phyloP scores from a whole-genome alignment of 1,140 invertebrate genomes.

The Thalassaphorura encarpata region DNA sequence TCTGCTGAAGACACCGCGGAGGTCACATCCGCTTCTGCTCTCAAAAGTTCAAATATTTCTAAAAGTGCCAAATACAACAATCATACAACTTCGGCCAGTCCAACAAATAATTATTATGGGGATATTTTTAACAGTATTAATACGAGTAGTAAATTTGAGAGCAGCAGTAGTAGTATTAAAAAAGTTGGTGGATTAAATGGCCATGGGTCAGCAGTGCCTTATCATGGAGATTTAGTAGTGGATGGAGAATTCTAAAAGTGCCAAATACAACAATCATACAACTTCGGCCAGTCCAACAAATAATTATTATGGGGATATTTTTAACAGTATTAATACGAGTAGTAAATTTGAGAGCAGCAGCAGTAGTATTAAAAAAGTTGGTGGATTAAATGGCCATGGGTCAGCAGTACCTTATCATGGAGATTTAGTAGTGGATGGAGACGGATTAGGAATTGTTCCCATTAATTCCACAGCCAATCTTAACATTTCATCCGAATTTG shows the following conservation, averaged over 20 bases:
- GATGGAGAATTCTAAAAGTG: constrained; percentile 43
- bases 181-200: constrained; percentile 13
- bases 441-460: constrained; percentile 52
- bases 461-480: constrained; percentile 52
- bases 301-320: too few species aligned
- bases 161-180: background rate
- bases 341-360: constrained; percentile 1
- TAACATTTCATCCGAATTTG: constrained; percentile 40
- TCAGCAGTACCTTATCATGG: constrained; percentile 14
- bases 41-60: background rate
- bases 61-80: constrained; percentile 6
- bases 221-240: constrained; percentile 36
- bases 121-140: too few species aligned
- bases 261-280: constrained; percentile 1
- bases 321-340: too few species aligned
- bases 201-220: constrained; percentile 9
- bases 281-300: background rate
- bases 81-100: background rate
- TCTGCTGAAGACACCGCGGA: constrained; percentile 4
- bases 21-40: constrained; percentile 8
- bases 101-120: too few species aligned
- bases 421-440: constrained; percentile 46
- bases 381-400: constrained; percentile 21
- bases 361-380: background rate
- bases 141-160: constrained; percentile 4